A percentile compares a stretch with the other conserved stretches of the same genome.
Conservation (phyloP, 2,888 invertebrate species). For the Dermolepida albohirtum region DNA sequence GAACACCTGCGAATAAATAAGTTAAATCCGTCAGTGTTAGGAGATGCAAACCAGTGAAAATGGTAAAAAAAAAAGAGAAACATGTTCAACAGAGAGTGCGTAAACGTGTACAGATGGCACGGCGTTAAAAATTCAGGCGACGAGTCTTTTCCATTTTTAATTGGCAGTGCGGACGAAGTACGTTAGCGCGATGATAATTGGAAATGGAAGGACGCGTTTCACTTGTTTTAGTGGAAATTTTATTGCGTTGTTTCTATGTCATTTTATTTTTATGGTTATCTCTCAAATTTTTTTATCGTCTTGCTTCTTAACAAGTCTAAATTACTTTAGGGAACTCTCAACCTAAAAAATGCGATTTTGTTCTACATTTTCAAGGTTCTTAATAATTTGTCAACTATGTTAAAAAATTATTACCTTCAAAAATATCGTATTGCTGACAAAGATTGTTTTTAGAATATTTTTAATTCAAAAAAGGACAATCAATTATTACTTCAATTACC, state of each 20-base stretch:
- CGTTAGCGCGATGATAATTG: conserved; percentile 24
- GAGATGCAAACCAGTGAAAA: conserved; percentile 23
- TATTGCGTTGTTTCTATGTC: background rate
- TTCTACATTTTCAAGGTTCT: too few species aligned
- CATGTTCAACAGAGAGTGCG: conserved; percentile 34
- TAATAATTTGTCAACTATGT: too few species aligned
- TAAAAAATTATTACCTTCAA: too few species aligned
- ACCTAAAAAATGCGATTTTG: too few species aligned
- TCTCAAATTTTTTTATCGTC: too few species aligned
- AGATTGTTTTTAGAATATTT: too few species aligned
- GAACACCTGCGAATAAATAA: conserved; percentile 29
- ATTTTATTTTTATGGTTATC: too few species aligned
- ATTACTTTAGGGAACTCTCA: too few species aligned
- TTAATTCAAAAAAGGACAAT: too few species aligned
- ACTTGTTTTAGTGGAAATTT: conserved; percentile 19
- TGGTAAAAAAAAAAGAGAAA: conserved; percentile 18
- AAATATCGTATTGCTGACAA: too few species aligned
- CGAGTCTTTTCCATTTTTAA: conserved; percentile 40
- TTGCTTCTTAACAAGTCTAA: too few species aligned
- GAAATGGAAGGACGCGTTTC: conserved; percentile 8
- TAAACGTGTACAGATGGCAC: conserved; percentile 34
- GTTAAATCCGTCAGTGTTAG: conserved; percentile 8
- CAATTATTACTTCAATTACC: too few species aligned
- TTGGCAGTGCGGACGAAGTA: conserved; percentile 10
- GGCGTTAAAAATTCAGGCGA: conserved; percentile 36